These are phyloP conservation scores for Fragum fragum DNA, from an alignment of 2,888 invertebrate species.

Conservation along the genomic window DNA sequence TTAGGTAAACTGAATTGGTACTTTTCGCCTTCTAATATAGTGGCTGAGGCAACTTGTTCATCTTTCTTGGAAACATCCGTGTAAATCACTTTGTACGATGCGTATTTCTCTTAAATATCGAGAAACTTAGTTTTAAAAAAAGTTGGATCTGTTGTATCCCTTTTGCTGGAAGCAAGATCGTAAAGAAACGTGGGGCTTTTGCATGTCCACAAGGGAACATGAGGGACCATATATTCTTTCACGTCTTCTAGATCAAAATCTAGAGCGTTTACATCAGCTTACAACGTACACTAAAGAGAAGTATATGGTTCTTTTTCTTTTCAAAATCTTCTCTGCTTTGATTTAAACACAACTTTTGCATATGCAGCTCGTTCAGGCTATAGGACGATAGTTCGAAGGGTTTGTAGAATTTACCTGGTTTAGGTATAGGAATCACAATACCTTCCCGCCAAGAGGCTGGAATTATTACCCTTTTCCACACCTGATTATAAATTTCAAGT, in stretches of 20 bases:
- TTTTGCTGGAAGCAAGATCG: slow-evolving; percentile 24
- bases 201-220: slow-evolving; percentile 21
- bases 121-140: slow-evolving; percentile 17
- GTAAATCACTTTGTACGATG: slow-evolving; percentile 9
- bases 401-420: no score
- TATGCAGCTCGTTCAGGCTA: no score
- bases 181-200: slow-evolving; percentile 21
- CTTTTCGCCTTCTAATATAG: background rate
- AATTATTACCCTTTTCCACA: no score
- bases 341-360: no score
- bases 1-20: slow-evolving; percentile 24
- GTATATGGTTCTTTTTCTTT: slow-evolving; percentile 1
- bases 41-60: slow-evolving; percentile 23
- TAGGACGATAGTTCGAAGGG: no score
- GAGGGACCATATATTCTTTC: background rate
- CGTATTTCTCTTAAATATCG: slow-evolving; percentile 6
- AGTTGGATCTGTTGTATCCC: slow-evolving; percentile 16
- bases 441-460: no score
- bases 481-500: no score
- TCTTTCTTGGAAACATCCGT: slow-evolving; percentile 45
- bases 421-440: no score
- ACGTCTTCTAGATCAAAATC: slow-evolving; percentile 18
- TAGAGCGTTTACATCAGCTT: slow-evolving; percentile 2
- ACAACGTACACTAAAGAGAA: slow-evolving; percentile 27
- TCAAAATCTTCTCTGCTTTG: background rate